These are phyloP conservation scores for Andrena hattorfiana DNA, from an alignment of 2,888 invertebrate species.

Conservation along the genomic window DNA sequence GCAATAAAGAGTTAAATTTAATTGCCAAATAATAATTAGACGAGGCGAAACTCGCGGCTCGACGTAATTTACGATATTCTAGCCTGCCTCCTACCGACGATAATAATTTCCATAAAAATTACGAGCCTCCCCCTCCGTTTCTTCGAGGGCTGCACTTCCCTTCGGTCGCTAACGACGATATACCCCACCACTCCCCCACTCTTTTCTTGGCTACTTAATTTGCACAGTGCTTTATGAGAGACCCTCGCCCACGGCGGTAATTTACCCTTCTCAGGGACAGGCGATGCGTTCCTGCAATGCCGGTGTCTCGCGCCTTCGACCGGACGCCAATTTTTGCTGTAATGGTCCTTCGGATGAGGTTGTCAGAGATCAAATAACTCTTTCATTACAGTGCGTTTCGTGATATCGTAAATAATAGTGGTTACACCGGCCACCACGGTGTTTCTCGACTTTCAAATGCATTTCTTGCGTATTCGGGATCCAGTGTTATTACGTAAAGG, in stretches of 20 bases:
- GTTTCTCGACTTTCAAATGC: conserved; percentile 21
- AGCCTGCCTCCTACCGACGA: conserved; percentile 46
- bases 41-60: conserved; percentile 43
- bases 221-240: conserved; percentile 67
- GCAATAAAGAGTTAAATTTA: conserved; percentile 66
- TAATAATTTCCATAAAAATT: conserved; percentile 67
- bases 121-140: conserved; percentile 27
- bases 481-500: conserved; percentile 9
- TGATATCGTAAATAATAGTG: conserved; percentile 36
- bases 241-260: conserved; percentile 63
- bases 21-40: conserved; percentile 71
- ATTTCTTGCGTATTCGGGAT: not conserved
- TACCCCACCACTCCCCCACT: conserved; percentile 10
- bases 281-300: conserved; percentile 10
- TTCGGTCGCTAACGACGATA: conserved; percentile 55
- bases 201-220: conserved; percentile 70
- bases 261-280: conserved; percentile 52
- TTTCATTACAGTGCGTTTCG: not conserved
- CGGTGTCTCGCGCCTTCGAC: conserved; percentile 4
- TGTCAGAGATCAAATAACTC: conserved; percentile 9
- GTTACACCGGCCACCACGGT: conserved; percentile 2
- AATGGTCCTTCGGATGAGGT: conserved; percentile 4
- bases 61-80: conserved; percentile 60
- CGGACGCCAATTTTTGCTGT: conserved; percentile 9
- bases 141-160: conserved; percentile 41